Base-by-base conservation (phyloP, 1,140 invertebrate species). In the Littorina saxatilis region DNA sequence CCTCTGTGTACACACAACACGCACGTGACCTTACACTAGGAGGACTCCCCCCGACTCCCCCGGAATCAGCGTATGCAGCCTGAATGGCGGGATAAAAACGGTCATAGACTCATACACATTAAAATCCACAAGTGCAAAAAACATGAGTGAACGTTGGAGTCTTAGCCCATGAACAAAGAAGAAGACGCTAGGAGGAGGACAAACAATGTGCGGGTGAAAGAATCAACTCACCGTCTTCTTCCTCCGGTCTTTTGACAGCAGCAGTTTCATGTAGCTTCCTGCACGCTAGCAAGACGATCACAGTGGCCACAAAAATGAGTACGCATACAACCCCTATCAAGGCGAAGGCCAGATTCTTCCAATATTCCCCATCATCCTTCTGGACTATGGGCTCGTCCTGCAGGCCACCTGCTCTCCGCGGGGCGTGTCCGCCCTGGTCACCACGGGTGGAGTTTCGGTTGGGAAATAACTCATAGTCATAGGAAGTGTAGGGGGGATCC, bases 301-400 rank as follows among this genome's bases (percentile, higher is more conserved):
- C 58, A 11, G 83, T 84, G 4, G 85, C 83, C 37, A 84, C 79
- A 43, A 84, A 70, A 43, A 86, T 84, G 39, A 86, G 39, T 5
- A 84, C 79, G 79, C 85, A 84, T 40, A 86, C 76, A 9, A 86
- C 79, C 13, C 83, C 85, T 80, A 86, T 86, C n/a, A 86, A 72
- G 29, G 85, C 85, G 84, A 86, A 84, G 9, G 85, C 81, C 32
- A 86, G 70, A 7, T 84, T 82, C 52, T 83, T 84, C 85, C 85
- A 86, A 55, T 86, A 84, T 39, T 84, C 72, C 40, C 81, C 66
- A 43, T 83, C 85, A n/a, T 84, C 83, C 37, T 84, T 86, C 50
- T 80, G 58, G 9, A 84, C 78, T 20, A 82, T 74, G 23, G 82
- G 58, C 35, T 50, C 63, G 32, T 78, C 58, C 27, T 37, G 20